Evolutionary conservation across 2,113 vertebrate species (phyloP), one percentile per base, ranked within the genome.

Genomic region (Pachycephala philippinensis): DNA sequence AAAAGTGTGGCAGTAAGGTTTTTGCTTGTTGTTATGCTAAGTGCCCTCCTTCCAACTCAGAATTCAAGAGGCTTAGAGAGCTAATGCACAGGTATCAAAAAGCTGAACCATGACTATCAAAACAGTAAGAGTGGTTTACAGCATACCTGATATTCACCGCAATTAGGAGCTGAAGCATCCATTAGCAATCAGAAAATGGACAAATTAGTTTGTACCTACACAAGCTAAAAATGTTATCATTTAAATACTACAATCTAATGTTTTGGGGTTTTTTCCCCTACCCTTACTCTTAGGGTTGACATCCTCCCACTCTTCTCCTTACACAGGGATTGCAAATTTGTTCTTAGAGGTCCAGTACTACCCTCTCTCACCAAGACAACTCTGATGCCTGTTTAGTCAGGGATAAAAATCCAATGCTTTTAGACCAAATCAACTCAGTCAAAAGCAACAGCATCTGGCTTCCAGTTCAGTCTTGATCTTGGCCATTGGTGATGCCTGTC

Each of bases 101-200:
- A 87, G 26, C n/a, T 91, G 60, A 84, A 77, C 50, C 40, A 37
- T 14, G 6, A 47, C 64, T 78, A n/a, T 47, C 40, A 86, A 81
- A 84, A 71, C 31, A 61, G 45, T 90, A 94, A 60, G 54, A 85
- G 83, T 81, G 86, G 90, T 91, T 88, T 94, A 78, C 95, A 96
- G 91, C 94, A 95, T 97, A 96, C 97, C 84, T 97, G 95, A 98
- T 98, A 97, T 97, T 98, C 98, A 97, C 94, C 97, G 96, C 98
- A 98, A 98, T 98, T 98, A 98, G 72, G 97, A 98, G 96, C 98
- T 98, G 98, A 98, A 98, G 98, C 97, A 98, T 96, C 97, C 98
- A 98, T 98, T 98, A 98, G 97, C 98, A 98, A 98, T 98, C 98
- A 97, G 97, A 98, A 98, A 98, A 98, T 97, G 94, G 98, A 97